These are phyloP conservation scores for Bombyx mandarina DNA, from an alignment of 1,140 invertebrate genomes.

Conservation along the genomic window DNA sequence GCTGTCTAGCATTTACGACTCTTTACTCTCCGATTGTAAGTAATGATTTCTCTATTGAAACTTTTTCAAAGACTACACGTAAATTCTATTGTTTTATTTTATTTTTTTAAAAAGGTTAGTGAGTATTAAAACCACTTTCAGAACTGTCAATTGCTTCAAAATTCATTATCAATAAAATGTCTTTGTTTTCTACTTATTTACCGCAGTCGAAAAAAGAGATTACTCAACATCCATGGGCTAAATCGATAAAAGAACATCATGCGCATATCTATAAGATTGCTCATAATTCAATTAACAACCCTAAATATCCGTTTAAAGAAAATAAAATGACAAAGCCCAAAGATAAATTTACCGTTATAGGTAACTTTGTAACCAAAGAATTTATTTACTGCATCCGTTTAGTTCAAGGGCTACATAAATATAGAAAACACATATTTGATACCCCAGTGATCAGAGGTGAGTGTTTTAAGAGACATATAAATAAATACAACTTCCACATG, in stretches of 20 bases:
- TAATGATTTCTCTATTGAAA: too few species aligned
- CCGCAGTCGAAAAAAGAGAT: constrained; percentile 15
- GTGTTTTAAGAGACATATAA: too few species aligned
- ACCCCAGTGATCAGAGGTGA: constrained; percentile 45
- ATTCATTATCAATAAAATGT: constrained; percentile 11
- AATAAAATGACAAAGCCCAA: constrained; percentile 12
- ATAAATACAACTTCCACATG: too few species aligned
- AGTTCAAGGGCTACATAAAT: constrained; percentile 45
- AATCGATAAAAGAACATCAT: constrained; percentile 31
- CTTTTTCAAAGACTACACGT: too few species aligned
- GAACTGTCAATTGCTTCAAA: too few species aligned
- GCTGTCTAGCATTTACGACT: too few species aligned
- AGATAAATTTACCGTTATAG: constrained; percentile 43
- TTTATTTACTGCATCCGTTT: constrained; percentile 48
- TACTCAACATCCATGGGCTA: constrained; percentile 43
- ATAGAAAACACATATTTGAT: constrained; percentile 39
- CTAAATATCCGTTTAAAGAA: constrained; percentile 29
- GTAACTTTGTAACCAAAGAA: constrained; percentile 44
- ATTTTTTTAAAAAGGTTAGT: too few species aligned
- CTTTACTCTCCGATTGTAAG: too few species aligned
- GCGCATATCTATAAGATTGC: constrained; percentile 30
- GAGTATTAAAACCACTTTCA: too few species aligned
- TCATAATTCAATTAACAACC: constrained; percentile 51
- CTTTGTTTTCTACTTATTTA: constrained; percentile 17
- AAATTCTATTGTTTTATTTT: too few species aligned